Base-by-base conservation (phyloP, 2,113 vertebrate genomes). In the Pimephales promelas region DNA sequence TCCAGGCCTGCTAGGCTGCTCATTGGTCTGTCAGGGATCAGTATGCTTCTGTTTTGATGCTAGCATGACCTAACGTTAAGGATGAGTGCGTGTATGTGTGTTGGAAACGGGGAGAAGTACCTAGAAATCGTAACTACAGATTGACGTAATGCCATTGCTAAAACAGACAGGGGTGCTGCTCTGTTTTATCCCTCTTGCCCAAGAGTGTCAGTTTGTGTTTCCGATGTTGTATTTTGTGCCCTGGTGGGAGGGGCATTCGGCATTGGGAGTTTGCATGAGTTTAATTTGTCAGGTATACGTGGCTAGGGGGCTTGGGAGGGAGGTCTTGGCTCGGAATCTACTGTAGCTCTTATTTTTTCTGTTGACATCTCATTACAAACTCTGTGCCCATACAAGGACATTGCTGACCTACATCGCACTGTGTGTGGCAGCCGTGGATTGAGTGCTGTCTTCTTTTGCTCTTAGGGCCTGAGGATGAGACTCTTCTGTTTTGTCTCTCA, bases 1-100 rank as follows among this genome's bases (percentile, higher is more conserved):
- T 64, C 79, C 57, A 31, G 47, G 13, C 20, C 52, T 26, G 20
- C 82, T 89, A 78, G 83, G 86, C 84, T 88, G 62, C 85, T 84
- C 80, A 87, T 83, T 91, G 91, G 89, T 89, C 88, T 88, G 66
- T 47, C 74, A 73, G 43, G 24, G 83, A 56, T 84, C 75, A 86
- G 61, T 81, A 87, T 68, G 83, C 68, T 54, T 77, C 71, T 87
- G 79, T 91, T 92, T 88, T 91, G 81, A 92, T 87, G 52, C 78
- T 73, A 43, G 54, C 43, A 43, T 88, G 83, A 86, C 80, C 76
- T 85, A 70, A 71, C 45, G 49, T 34, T 82, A 86, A 87, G 86
- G 56, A 10, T 81, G 73, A 64, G 10, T 54, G 66, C 10, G 13
- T 34, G 18, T n/a, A n/a, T 54, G 18, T 45, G 56, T 80, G 18